phyloP scores from a whole-genome alignment of 1,140 invertebrate species.

The Neotoxoptera formosana region DNA sequence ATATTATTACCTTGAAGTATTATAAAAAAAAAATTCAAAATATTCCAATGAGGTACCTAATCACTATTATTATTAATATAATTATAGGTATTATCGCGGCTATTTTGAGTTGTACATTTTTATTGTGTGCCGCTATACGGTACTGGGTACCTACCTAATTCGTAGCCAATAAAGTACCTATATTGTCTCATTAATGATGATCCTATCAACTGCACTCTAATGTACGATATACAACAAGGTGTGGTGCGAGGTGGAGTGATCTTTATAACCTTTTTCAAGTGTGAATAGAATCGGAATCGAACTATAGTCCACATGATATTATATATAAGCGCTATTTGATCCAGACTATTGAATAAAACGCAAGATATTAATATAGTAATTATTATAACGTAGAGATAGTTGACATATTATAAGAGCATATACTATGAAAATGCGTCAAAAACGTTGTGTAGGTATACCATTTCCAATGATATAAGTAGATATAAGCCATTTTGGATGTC shows the following conservation, averaged over 20 bases:
- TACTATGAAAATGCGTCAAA: not conserved
- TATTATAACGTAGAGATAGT: not conserved
- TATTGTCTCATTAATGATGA: not conserved
- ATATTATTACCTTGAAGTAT: not conserved
- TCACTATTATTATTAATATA: not conserved
- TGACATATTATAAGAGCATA: not conserved
- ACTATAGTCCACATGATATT: not conserved
- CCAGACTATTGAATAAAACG: not conserved
- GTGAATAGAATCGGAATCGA: not conserved
- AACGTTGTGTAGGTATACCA: not conserved
- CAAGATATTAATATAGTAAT: not conserved
- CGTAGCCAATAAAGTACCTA: not conserved
- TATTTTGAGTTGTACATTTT: not conserved
- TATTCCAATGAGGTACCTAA: not conserved
- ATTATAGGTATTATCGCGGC: not conserved
- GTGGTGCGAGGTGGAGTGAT: not conserved
- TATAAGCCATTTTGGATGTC: not conserved
- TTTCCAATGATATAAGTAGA: not conserved
- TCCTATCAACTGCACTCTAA: not conserved
- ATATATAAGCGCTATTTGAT: not conserved
- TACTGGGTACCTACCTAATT: not conserved
- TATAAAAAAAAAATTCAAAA: not conserved
- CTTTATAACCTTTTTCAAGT: not conserved
- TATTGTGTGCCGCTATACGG: not conserved
- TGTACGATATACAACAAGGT: not conserved